Percentiles rank a stretch among this genome's conserved stretches.
Conservation (phyloP, 2,797 vertebrate species). For the Enteromius radiatus region DNA sequence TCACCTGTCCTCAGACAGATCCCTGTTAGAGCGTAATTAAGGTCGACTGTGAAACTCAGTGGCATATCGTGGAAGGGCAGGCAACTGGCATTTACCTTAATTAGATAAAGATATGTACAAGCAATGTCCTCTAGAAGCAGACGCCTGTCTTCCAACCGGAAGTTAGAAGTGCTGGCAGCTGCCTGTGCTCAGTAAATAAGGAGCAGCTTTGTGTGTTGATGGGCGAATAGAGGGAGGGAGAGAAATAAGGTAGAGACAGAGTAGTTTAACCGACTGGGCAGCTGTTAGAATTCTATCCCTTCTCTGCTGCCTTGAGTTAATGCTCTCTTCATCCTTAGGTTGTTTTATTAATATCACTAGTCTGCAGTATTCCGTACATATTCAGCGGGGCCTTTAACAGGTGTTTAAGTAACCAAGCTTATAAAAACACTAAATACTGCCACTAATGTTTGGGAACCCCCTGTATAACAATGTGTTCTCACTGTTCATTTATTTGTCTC, state of each 20-base stretch:
- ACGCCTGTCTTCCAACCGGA: conserved; percentile 76
- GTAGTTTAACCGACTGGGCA: conserved; percentile 68
- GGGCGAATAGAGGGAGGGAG: conserved; percentile 64
- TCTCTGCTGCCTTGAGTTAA: conserved; percentile 77
- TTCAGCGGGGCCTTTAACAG: conserved; percentile 8
- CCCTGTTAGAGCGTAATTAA: conserved; percentile 72
- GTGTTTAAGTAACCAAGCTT: conserved; percentile 22
- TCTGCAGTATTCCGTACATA: conserved; percentile 18
- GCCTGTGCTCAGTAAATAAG: conserved; percentile 80
- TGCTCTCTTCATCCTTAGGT: conserved; percentile 73
- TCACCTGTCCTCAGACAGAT: conserved; percentile 51
- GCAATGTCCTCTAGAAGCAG: conserved; percentile 81
- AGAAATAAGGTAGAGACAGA: conserved; percentile 24
- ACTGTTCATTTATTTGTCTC: conserved; percentile 74
- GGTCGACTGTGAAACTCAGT: conserved; percentile 77
- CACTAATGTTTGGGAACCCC: conserved; percentile 36
- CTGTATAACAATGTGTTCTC: conserved; percentile 69
- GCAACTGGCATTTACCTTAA: conserved; percentile 83
- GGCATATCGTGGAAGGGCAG: conserved; percentile 74
- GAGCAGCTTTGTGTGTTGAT: conserved; percentile 76
- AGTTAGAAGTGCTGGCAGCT: conserved; percentile 81
- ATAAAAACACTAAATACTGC: conserved; percentile 1
- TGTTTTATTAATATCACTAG: conserved; percentile 61
- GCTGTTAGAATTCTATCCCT: conserved; percentile 77
- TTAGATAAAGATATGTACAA: conserved; percentile 82